A percentile compares a stretch with the other conserved stretches of the same genome.
phyloP scores from a whole-genome alignment of 2,888 invertebrate species.

The Microplitis manilae region DNA sequence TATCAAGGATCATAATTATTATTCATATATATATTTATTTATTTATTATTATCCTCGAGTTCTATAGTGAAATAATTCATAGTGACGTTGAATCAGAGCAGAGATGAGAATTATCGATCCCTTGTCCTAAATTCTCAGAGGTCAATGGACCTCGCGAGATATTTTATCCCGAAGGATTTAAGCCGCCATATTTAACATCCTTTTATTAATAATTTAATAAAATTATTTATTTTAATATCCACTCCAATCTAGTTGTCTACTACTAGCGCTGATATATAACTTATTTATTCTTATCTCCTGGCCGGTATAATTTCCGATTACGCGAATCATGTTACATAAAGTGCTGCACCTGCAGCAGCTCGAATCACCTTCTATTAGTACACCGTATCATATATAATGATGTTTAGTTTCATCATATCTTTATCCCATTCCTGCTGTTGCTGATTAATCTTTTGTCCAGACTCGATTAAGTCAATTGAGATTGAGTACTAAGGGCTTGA shows the following conservation, averaged over 20 bases:
- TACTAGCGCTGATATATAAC: not conserved
- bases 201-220: not conserved
- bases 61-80: not conserved
- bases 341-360: constrained; percentile 33
- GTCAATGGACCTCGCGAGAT: constrained; percentile 25
- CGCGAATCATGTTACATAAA: constrained; percentile 54
- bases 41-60: not conserved
- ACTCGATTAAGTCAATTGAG: constrained; percentile 7
- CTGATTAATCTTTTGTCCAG: constrained; percentile 15
- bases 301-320: constrained; percentile 40
- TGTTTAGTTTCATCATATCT: not conserved
- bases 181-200: constrained; percentile 2
- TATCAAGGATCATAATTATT: not conserved
- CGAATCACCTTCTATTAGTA: constrained; percentile 4
- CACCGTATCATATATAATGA: not conserved
- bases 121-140: constrained; percentile 15
- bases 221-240: not conserved
- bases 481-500: not conserved
- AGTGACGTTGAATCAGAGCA: not conserved
- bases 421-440: not conserved
- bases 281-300: not conserved
- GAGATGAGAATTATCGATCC: constrained; percentile 24
- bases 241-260: not conserved
- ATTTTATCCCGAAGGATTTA: constrained; percentile 17
- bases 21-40: not conserved